A percentile compares a stretch with the other conserved stretches of the same genome.
Evolutionary conservation across 35 echinoderm and acorn worm species (phyloP).

Genomic region (Nesometra sesokonis): DNA sequence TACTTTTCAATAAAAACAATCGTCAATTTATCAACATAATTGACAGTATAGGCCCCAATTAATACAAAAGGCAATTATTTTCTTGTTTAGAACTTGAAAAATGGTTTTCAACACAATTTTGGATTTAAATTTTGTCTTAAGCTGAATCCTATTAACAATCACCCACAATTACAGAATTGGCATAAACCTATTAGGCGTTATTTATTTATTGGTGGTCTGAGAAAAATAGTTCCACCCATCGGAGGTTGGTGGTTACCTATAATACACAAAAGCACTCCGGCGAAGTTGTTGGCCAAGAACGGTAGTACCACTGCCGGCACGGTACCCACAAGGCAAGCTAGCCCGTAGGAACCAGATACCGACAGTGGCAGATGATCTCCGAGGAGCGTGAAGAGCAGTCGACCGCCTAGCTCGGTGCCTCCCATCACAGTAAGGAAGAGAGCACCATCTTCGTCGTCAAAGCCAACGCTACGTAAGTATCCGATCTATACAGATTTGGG

Average conservation of each 20-base stretch:
- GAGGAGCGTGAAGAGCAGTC: neutral
- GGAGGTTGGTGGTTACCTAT: neutral
- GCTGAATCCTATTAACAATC: neutral
- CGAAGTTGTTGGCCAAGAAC: neutral
- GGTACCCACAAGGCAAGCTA: neutral
- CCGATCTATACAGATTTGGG: neutral
- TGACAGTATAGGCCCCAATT: too few species aligned
- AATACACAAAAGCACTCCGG: neutral
- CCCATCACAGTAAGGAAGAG: neutral
- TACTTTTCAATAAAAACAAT: too few species aligned
- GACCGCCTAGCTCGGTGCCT: neutral
- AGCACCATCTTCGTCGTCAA: neutral
- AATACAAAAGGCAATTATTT: too few species aligned
- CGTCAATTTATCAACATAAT: too few species aligned
- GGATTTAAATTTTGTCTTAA: neutral
- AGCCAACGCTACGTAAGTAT: neutral
- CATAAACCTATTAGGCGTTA: neutral
- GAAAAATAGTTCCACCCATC: neutral
- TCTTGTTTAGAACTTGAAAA: too few species aligned
- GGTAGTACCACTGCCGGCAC: neutral
- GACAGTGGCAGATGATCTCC: neutral
- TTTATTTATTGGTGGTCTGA: neutral
- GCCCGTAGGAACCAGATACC: neutral
- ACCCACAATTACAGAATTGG: neutral
- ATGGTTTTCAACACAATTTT: neutral